Evolutionary conservation across 23 tunicate species (phyloP).

Genomic region (Ciona savignyi): DNA sequence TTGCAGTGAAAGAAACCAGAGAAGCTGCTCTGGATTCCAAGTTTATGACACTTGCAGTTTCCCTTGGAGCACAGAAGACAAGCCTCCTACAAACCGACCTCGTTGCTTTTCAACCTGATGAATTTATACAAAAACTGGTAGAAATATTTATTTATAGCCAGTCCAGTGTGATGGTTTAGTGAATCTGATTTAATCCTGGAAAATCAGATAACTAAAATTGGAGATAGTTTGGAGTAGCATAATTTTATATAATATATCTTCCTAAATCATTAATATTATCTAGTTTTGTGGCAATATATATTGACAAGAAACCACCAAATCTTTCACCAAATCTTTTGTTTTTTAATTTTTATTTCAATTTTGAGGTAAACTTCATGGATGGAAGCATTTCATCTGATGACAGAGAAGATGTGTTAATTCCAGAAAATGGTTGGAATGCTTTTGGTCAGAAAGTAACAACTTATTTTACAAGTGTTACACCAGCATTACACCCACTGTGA

Average conservation of each 20-base stretch:
- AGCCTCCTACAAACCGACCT: conserved; percentile 64
- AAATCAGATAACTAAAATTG: no score
- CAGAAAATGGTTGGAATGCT: conserved; percentile 39
- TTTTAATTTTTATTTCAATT: not conserved
- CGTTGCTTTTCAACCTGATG: conserved; percentile 82
- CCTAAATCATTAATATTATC: no score
- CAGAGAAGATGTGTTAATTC: conserved; percentile 39
- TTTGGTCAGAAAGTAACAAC: conserved; percentile 22
- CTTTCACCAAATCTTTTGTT: not conserved
- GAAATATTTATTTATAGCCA: not conserved
- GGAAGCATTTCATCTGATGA: conserved; percentile 28
- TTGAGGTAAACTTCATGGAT: conserved; percentile 33
- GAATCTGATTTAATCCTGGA: not conserved
- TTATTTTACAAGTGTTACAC: conserved; percentile 54
- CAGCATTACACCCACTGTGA: conserved; percentile 54
- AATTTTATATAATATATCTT: no score
- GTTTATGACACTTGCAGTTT: conserved; percentile 71
- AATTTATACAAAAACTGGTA: conserved; percentile 81
- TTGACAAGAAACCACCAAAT: not conserved
- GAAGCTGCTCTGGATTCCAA: conserved; percentile 82
- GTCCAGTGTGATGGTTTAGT: not conserved
- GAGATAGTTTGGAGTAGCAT: no score
- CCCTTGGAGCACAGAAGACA: conserved; percentile 67
- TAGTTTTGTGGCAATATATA: not conserved
- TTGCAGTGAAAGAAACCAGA: conserved; percentile 36